Conservation (phyloP, 2,113 vertebrate genomes). For the Ictalurus furcatus region DNA sequence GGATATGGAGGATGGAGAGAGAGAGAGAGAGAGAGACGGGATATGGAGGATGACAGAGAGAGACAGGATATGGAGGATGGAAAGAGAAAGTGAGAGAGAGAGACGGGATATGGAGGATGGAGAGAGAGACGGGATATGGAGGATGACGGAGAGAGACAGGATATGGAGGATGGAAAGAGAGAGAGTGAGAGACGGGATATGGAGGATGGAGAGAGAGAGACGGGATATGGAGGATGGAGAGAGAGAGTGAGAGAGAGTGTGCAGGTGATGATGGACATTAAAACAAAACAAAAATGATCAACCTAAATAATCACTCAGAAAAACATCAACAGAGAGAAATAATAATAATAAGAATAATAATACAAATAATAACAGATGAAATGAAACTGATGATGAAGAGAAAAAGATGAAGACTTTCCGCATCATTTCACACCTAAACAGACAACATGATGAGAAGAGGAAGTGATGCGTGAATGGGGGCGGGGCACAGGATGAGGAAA, state of each 20-base stretch:
- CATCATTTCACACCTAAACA: neutral
- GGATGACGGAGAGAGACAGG: neutral
- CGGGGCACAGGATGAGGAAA: neutral
- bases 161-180: too few relatives aligned
- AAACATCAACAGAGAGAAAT: neutral
- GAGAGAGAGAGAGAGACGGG: too few relatives aligned
- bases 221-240: neutral
- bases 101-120: neutral
- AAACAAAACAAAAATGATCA: neutral
- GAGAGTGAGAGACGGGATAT: too few relatives aligned
- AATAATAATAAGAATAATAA: too few relatives aligned
- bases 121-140: neutral
- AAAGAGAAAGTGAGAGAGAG: neutral
- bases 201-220: too few relatives aligned
- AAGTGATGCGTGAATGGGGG: constrained; percentile 1
- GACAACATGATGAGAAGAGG: neutral
- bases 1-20: too few relatives aligned
- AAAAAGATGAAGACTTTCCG: neutral
- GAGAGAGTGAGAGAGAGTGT: neutral
- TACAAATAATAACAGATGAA: neutral
- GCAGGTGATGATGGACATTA: constrained; percentile 2
- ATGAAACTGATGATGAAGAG: neutral
- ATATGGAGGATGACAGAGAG: neutral
- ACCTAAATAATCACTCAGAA: neutral
- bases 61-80: too few relatives aligned